Conservation (phyloP, 2,113 vertebrate species). For the Grus americana region DNA sequence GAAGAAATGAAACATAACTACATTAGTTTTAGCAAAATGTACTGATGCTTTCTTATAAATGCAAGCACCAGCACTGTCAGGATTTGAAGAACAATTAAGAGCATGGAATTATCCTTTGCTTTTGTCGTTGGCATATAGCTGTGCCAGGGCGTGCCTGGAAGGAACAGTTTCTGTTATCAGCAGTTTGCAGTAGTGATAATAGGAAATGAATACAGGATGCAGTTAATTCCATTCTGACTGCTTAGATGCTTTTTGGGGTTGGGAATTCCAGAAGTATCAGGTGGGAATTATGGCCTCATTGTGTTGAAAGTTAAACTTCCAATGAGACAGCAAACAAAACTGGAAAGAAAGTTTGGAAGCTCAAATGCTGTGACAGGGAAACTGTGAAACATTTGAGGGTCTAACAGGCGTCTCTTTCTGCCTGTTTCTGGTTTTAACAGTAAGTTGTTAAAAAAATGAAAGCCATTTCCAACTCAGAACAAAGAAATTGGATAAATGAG, state of each 20-base stretch:
- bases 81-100: slow-evolving; percentile 7
- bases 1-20: background rate
- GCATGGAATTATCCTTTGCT: background rate
- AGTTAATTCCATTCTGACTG: background rate
- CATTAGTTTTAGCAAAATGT: background rate
- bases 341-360: background rate
- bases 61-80: background rate
- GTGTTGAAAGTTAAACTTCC: background rate
- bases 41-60: background rate
- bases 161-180: background rate
- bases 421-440: background rate
- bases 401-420: background rate
- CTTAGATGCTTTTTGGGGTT: background rate
- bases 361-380: background rate
- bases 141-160: background rate
- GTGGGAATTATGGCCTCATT: background rate
- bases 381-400: background rate
- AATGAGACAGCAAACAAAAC: background rate
- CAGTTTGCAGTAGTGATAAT: background rate
- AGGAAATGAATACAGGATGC: background rate
- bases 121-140: background rate
- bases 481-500: slow-evolving; percentile 13
- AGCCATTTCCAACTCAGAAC: background rate
- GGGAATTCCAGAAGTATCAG: background rate
- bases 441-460: background rate